phyloP scores from a whole-genome alignment of 2,113 vertebrate genomes.

The Nyctibius bracteatus region DNA sequence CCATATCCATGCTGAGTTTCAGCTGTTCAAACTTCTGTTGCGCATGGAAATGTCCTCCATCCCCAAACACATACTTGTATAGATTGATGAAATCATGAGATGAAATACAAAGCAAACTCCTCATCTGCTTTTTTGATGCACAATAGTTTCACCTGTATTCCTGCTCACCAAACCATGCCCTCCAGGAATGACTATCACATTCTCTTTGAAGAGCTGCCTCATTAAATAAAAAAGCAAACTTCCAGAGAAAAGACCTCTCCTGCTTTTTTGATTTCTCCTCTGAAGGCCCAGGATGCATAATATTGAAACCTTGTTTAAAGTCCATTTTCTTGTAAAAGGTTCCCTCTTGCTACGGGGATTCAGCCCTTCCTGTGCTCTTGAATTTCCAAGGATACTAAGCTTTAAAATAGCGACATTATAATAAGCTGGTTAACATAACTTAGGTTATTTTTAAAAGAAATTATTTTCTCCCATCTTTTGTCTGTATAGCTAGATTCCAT shows the following conservation, averaged over 20 bases:
- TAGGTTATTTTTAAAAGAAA: neutral
- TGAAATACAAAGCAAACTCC: conserved; percentile 33
- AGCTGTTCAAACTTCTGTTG: conserved; percentile 52
- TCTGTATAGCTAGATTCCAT: neutral
- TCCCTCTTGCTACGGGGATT: neutral
- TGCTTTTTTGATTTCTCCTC: conserved; percentile 31
- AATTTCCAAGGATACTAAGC: neutral
- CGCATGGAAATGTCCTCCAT: neutral
- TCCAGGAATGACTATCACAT: conserved; percentile 55
- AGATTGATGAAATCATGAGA: conserved; percentile 6
- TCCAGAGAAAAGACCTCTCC: conserved; percentile 10
- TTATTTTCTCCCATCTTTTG: neutral
- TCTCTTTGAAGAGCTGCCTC: conserved; percentile 55
- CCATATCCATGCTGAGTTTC: conserved; percentile 47
- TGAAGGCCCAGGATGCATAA: conserved; percentile 27
- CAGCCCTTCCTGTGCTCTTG: neutral
- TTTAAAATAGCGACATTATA: neutral
- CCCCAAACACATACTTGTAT: neutral
- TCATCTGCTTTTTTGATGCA: conserved; percentile 37
- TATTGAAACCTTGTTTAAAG: neutral
- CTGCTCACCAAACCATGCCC: conserved; percentile 47
- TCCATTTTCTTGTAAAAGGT: conserved; percentile 27
- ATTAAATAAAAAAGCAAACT: conserved; percentile 60
- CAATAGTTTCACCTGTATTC: conserved; percentile 44
- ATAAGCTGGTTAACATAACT: neutral